These are phyloP conservation scores for Danaus melanippus DNA, from an alignment of 1,140 invertebrate species.

Conservation along the genomic window DNA sequence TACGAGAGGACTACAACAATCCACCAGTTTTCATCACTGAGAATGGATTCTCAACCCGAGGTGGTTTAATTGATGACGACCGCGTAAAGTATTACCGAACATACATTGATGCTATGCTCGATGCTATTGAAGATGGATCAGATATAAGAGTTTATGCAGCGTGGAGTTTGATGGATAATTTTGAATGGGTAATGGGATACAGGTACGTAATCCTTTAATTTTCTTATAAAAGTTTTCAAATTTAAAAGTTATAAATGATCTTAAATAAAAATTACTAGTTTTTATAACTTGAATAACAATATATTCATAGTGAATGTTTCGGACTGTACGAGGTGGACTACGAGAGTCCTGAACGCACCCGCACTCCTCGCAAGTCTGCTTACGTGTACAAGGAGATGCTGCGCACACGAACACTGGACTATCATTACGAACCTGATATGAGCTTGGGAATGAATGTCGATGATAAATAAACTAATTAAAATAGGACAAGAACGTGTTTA, in stretches of 20 bases:
- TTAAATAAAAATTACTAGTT: too few species aligned
- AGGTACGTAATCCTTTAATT: conserved; percentile 51
- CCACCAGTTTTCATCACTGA: conserved; percentile 37
- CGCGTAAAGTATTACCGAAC: conserved; percentile 58
- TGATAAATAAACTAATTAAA: conserved; percentile 7
- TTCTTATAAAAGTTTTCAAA: too few species aligned
- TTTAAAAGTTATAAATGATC: too few species aligned
- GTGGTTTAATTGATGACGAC: conserved; percentile 36
- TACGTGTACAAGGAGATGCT: conserved; percentile 73
- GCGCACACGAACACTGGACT: conserved; percentile 58
- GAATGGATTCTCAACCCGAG: conserved; percentile 45
- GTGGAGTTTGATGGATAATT: conserved; percentile 79
- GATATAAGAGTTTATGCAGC: conserved; percentile 70
- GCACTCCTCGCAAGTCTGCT: conserved; percentile 79
- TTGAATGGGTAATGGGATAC: conserved; percentile 74
- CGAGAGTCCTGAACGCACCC: conserved; percentile 71
- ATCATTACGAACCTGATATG: conserved; percentile 50
- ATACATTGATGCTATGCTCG: conserved; percentile 50
- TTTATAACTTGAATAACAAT: too few species aligned
- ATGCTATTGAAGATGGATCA: conserved; percentile 44
- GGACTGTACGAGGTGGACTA: conserved; percentile 84
- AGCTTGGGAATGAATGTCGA: conserved; percentile 24
- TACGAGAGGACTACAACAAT: conserved; percentile 43
- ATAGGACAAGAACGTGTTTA: neutral
- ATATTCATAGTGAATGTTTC: conserved; percentile 78